Base-by-base conservation (phyloP, 1,140 invertebrate genomes). In the Cecropterus lyciades region DNA sequence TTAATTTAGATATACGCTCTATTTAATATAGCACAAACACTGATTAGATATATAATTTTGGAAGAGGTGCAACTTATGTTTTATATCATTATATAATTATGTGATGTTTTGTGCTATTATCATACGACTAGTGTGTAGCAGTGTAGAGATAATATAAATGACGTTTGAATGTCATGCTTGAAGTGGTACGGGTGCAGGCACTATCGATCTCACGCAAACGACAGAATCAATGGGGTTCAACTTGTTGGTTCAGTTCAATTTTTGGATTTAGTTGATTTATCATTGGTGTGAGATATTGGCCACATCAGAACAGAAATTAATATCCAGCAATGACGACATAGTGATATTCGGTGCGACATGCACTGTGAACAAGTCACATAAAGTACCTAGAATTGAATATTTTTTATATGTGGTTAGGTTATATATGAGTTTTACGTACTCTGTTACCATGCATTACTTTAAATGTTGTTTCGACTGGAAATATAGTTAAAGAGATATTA, bases 151-250 rank as follows among this genome's bases (percentile, higher is more conserved):
- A 65, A 70, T 70, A 57, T 70, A 51, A 62, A 62, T 51, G 59
- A 72, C 67, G 64, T 75, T 74, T 51, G 56, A 67, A 65, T 79
- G 80, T 82, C 89, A 89, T 91, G 87, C 89, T 84, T 69, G 79
- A 80, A 79, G 85, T 85, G 85, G 84, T 87, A 90, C 86, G 83
- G 82, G 86, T 91, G 89, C 89, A 89, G 87, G 85, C 83, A 73
- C 68, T 55, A 37, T 45, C 17, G 30, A 64, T 81, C 79, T 85
- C 79, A 80, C 81, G 83, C 79, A 82, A 85, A 87, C 73, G 73
- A 75, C 70, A 42, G 20, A 17, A 43, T 43, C 33, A 3, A 24
- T 63, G 49, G 76, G 48, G 24, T 37, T 48, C 16, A 46, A 30
- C 40, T 57, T 49, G 30, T 7, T 0, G 14, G 14, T 17, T 45